Percentiles rank a stretch among this genome's conserved stretches.
phyloP scores from a whole-genome alignment of 2,888 invertebrate genomes.

The Nomada fabriciana region DNA sequence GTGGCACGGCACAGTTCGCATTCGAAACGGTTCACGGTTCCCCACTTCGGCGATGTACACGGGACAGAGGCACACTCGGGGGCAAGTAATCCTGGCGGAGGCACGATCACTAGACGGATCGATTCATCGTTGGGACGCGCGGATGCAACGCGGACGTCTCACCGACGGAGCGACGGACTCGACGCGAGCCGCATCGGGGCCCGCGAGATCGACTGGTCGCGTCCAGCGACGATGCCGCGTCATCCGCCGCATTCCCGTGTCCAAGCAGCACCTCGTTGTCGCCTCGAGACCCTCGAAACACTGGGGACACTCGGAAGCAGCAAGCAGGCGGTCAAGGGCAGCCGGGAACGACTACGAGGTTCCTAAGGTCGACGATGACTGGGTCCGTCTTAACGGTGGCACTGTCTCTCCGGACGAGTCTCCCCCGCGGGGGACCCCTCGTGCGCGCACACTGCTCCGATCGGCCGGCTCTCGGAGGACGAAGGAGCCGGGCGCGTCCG shows the following conservation, averaged over 20 bases:
- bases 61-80: neutral
- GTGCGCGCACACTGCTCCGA: slow-evolving; percentile 14
- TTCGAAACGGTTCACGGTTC: slow-evolving; percentile 2
- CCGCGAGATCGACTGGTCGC: neutral
- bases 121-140: neutral
- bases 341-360: neutral
- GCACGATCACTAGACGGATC: slow-evolving; percentile 10
- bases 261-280: neutral
- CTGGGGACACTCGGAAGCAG: neutral
- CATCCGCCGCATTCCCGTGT: slow-evolving; percentile 39
- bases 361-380: slow-evolving; percentile 6
- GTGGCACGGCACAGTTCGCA: neutral
- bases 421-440: neutral
- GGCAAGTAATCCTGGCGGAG: slow-evolving; percentile 17
- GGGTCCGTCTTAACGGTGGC: neutral
- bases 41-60: slow-evolving; percentile 8
- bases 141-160: neutral
- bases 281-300: too few species aligned
- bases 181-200: neutral
- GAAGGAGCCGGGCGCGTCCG: neutral
- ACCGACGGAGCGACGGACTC: slow-evolving; percentile 8
- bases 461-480: neutral
- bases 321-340: slow-evolving; percentile 29
- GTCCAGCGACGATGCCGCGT: slow-evolving; percentile 38
- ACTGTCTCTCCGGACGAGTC: neutral